Conservation (phyloP, 2,888 invertebrate species). For the Pandemis heparana region DNA sequence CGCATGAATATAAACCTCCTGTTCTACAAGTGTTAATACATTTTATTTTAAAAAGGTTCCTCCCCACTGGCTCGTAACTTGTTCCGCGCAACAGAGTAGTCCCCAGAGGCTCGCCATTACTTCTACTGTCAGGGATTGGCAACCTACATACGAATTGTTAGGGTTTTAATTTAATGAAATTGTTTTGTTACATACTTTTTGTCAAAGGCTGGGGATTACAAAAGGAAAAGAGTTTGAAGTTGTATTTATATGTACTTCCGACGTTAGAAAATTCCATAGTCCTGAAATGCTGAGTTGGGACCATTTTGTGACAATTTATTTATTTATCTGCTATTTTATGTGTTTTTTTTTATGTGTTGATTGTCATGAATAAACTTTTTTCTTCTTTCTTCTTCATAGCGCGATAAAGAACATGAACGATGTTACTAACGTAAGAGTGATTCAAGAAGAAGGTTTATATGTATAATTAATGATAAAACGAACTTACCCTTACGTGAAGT, state of each 20-base stretch:
- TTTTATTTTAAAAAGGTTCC: conserved; percentile 8
- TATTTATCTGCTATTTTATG: too few relatives aligned
- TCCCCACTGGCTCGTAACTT: conserved; percentile 3
- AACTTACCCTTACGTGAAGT: too few relatives aligned
- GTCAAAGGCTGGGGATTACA: background rate
- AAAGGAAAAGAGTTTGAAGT: background rate
- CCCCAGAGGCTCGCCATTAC: conserved; percentile 10
- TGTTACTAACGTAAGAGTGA: too few relatives aligned
- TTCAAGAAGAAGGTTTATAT: too few relatives aligned
- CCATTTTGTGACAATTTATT: too few relatives aligned
- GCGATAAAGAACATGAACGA: too few relatives aligned
- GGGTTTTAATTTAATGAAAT: background rate
- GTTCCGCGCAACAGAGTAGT: background rate
- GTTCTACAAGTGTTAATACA: conserved; percentile 2
- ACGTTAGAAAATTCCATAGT: background rate
- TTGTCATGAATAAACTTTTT: too few relatives aligned
- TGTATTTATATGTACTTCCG: background rate
- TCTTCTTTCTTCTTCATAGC: too few relatives aligned
- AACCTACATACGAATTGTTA: conserved; percentile 2
- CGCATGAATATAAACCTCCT: background rate
- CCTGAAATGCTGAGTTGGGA: too few relatives aligned
- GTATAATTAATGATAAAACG: too few relatives aligned
- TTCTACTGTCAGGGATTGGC: conserved; percentile 17
- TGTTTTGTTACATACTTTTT: background rate
- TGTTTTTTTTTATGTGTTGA: too few relatives aligned